Conservation (phyloP, 2,888 invertebrate genomes). For the Andrena camellia region DNA sequence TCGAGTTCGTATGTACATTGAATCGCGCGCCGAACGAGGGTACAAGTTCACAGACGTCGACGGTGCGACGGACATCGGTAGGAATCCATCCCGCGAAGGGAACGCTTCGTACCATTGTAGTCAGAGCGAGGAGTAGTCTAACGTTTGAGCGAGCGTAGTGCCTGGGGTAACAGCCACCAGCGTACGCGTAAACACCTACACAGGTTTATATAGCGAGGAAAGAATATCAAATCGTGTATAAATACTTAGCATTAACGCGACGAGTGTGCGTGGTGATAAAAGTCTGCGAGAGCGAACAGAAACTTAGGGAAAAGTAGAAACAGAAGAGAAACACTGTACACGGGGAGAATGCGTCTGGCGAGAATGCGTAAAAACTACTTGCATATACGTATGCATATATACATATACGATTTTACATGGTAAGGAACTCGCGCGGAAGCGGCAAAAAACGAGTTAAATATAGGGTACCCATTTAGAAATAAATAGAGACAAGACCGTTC, state of each 20-base stretch:
- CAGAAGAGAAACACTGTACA: slow-evolving; percentile 6
- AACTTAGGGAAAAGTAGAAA: slow-evolving; percentile 14
- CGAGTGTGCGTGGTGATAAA: slow-evolving; percentile 47
- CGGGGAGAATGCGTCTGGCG: slow-evolving; percentile 39
- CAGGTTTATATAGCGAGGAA: slow-evolving; percentile 56
- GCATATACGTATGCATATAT: slow-evolving; percentile 57
- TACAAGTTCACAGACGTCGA: slow-evolving; percentile 45
- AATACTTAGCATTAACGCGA: slow-evolving; percentile 60
- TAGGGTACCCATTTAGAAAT: slow-evolving; percentile 62
- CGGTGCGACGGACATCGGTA: slow-evolving; percentile 32
- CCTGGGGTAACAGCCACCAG: slow-evolving; percentile 44
- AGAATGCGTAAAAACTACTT: slow-evolving; percentile 54
- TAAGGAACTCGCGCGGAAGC: slow-evolving; percentile 58
- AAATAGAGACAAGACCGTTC: slow-evolving; percentile 54
- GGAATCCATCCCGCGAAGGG: slow-evolving; percentile 50
- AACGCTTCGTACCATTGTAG: slow-evolving; percentile 56
- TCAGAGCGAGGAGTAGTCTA: slow-evolving; percentile 48
- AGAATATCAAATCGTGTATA: slow-evolving; percentile 72
- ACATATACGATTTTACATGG: slow-evolving; percentile 59
- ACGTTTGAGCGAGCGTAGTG: slow-evolving; percentile 61
- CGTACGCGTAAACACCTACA: not conserved
- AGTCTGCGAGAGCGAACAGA: slow-evolving; percentile 38
- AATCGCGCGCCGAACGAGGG: slow-evolving; percentile 29
- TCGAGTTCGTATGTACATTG: slow-evolving; percentile 9
- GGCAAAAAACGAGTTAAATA: slow-evolving; percentile 61